phyloP scores from a whole-genome alignment of 2,888 invertebrate genomes.

The Ptilodon capucinus region DNA sequence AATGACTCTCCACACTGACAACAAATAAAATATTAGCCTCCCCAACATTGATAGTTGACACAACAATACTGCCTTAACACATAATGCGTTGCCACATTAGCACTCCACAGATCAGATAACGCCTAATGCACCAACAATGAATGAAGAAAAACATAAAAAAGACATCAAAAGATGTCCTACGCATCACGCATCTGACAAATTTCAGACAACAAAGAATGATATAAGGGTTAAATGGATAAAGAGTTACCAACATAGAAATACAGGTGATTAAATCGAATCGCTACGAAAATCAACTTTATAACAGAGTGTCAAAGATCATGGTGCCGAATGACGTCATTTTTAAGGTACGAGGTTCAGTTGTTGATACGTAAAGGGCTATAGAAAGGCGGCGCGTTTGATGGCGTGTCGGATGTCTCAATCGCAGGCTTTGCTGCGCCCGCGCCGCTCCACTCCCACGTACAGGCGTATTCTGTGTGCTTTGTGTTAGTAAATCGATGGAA shows the following conservation, averaged over 20 bases:
- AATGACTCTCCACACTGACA: neutral
- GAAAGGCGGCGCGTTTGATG: slow-evolving; percentile 75
- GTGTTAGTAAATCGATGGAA: slow-evolving; percentile 37
- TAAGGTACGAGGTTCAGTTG: slow-evolving; percentile 43
- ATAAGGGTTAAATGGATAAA: slow-evolving; percentile 75
- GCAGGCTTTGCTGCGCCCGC: slow-evolving; percentile 68
- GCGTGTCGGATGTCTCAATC: slow-evolving; percentile 79
- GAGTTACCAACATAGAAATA: slow-evolving; percentile 39
- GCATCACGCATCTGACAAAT: slow-evolving; percentile 78
- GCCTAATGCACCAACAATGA: slow-evolving; percentile 60
- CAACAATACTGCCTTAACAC: slow-evolving; percentile 31
- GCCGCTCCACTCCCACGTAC: slow-evolving; percentile 56
- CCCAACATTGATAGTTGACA: slow-evolving; percentile 13
- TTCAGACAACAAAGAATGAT: slow-evolving; percentile 74
- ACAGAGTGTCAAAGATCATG: slow-evolving; percentile 8
- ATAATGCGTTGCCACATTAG: slow-evolving; percentile 53
- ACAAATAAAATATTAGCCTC: slow-evolving; percentile 12
- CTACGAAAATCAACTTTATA: slow-evolving; percentile 33
- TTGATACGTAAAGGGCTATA: slow-evolving; percentile 66
- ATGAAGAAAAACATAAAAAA: slow-evolving; percentile 42
- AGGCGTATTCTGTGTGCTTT: slow-evolving; percentile 45
- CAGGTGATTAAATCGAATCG: slow-evolving; percentile 9
- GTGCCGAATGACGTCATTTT: slow-evolving; percentile 12
- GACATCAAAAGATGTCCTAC: slow-evolving; percentile 51
- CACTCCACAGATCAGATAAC: slow-evolving; percentile 56